Conservation (phyloP, 2,888 invertebrate genomes). For the Sphaeridia pumilis region DNA sequence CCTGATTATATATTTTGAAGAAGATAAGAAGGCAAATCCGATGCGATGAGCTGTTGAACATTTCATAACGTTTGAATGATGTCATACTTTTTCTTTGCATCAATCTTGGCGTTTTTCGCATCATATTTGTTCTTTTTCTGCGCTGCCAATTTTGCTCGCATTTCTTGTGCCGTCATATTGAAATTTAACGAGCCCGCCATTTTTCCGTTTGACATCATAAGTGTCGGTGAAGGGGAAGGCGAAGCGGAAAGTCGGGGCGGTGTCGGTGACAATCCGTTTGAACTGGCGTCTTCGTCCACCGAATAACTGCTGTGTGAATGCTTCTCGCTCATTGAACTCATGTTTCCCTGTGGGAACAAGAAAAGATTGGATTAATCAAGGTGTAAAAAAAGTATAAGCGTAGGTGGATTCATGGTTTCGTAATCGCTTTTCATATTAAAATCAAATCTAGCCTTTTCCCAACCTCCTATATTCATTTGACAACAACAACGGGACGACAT, state of each 20-base stretch:
- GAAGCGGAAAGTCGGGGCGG: conserved; percentile 32
- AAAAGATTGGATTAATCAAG: not conserved
- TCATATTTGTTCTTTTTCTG: conserved; percentile 65
- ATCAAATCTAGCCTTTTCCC: no score
- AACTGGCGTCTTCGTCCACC: conserved; percentile 26
- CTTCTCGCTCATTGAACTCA: conserved; percentile 30
- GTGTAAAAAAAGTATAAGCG: not conserved
- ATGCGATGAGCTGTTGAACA: no score
- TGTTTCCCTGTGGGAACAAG: conserved; percentile 28
- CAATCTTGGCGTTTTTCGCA: conserved; percentile 78
- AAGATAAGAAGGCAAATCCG: no score
- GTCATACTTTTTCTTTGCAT: conserved; percentile 84
- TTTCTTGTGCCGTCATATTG: conserved; percentile 83
- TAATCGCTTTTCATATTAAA: no score
- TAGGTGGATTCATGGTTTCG: no score
- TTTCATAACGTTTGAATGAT: conserved; percentile 78
- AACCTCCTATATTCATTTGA: no score
- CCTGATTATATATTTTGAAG: no score
- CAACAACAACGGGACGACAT: no score
- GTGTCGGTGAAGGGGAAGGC: conserved; percentile 22
- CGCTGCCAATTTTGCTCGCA: conserved; percentile 70
- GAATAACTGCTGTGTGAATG: conserved; percentile 20
- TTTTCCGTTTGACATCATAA: conserved; percentile 16
- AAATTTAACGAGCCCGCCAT: conserved; percentile 51
- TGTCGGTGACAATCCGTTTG: conserved; percentile 33